These are phyloP conservation scores for Falco peregrinus DNA, from an alignment of 2,797 vertebrate genomes.

Conservation along the genomic window DNA sequence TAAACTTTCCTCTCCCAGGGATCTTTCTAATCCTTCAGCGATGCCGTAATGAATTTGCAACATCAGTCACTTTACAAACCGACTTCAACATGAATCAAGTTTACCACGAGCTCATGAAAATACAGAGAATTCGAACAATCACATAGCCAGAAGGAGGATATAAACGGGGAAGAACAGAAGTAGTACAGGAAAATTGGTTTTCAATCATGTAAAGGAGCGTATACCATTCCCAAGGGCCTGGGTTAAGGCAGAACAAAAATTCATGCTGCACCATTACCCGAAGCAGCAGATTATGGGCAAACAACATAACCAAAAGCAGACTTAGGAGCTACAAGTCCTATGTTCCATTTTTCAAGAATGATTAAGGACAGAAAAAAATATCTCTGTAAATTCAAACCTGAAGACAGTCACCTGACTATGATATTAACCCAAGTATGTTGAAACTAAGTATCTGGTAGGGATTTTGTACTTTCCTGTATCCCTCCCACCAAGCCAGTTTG, in stretches of 20 bases:
- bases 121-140: conserved; percentile 6
- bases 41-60: conserved; percentile 30
- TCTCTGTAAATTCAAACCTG: neutral
- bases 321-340: neutral
- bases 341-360: neutral
- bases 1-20: conserved; percentile 47
- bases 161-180: neutral
- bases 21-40: conserved; percentile 48
- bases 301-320: neutral
- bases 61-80: neutral
- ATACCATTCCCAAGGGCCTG: neutral
- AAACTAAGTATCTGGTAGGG: neutral
- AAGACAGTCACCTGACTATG: neutral
- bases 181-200: neutral
- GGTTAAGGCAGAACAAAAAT: neutral
- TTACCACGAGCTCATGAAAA: conserved; percentile 21
- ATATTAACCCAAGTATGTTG: neutral
- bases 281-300: neutral
- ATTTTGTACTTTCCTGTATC: neutral
- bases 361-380: neutral
- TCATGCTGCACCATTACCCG: neutral
- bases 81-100: neutral
- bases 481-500: neutral
- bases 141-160: neutral
- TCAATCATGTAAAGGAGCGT: neutral